Conservation (phyloP, 2,888 invertebrate genomes). For the Drosophila birchii region DNA sequence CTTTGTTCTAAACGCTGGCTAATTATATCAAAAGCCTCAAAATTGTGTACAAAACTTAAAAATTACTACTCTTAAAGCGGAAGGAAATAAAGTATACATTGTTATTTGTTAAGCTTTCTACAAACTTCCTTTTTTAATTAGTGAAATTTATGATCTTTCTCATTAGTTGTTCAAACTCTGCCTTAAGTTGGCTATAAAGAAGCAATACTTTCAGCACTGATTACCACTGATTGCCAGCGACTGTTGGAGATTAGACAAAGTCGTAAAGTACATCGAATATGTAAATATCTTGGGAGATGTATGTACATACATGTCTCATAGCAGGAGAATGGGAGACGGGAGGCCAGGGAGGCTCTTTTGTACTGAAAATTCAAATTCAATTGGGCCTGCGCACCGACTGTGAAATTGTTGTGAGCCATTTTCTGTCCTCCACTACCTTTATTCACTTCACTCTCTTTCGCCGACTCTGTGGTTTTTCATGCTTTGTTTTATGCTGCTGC, state of each 20-base stretch:
- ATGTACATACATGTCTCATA: neutral
- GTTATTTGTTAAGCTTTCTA: neutral
- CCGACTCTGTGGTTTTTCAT: slow-evolving; percentile 54
- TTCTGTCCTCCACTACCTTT: slow-evolving; percentile 45
- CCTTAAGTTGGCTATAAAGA: slow-evolving; percentile 22
- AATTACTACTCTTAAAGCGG: neutral
- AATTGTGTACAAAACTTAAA: neutral
- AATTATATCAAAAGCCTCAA: neutral
- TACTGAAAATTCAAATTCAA: slow-evolving; percentile 42
- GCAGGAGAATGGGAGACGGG: slow-evolving; percentile 1
- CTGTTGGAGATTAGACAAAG: slow-evolving; percentile 48
- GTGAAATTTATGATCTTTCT: neutral
- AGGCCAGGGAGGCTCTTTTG: slow-evolving; percentile 18
- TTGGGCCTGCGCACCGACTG: slow-evolving; percentile 61
- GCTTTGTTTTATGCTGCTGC: slow-evolving; percentile 29
- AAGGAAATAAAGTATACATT: neutral
- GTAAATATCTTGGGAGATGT: slow-evolving; percentile 49
- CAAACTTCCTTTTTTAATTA: neutral
- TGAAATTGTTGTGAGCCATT: slow-evolving; percentile 67
- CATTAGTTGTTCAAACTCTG: neutral
- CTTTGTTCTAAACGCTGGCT: neutral
- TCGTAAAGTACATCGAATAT: slow-evolving; percentile 48
- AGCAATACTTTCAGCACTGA: slow-evolving; percentile 17
- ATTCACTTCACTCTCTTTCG: slow-evolving; percentile 41
- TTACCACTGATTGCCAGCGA: slow-evolving; percentile 19